Evolutionary conservation across 2,888 invertebrate genomes (phyloP), one percentile per base, ranked within the genome.

Genomic region (Pimpla rufipes): DNA sequence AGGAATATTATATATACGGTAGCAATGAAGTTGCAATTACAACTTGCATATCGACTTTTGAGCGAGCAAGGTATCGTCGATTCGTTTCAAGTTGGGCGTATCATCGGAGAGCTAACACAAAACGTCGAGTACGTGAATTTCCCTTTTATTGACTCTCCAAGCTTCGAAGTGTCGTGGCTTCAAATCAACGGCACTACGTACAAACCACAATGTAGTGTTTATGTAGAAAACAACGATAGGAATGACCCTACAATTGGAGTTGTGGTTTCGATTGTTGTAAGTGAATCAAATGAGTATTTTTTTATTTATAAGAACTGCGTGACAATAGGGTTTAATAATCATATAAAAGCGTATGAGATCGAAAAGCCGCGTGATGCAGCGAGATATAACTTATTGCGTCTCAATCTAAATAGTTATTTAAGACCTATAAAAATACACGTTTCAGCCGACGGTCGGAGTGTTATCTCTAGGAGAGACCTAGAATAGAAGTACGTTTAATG

Each of bases 361-460:
- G 64, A 11, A 45, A 64, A 42, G 37, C 64, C 64, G 8, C 8
- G 18, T 6, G 8, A 11, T 42, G n/a, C 40, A 42, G 21, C 18
- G 4, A 8, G 7, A 18, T 42, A 42, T 11, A 42, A 64, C 13
- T 18, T 64, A 21, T 16, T 64, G 21, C 42, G 21, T 16, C 13
- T 52, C 16, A n/a, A 47, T 68, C 29, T n/a, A 1, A 68, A 68
- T 7, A 16, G 29, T 29, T 50, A 68, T 35, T 47, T 50, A 16
- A 68, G 67, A 50, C 67, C 50, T 13, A 68, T 68, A 29, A 50
- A 47, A n/a, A n/a, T 50, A 42, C 67, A 68, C 50, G n/a, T 29
- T 50, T 50, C 50, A n/a, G 29, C 50, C 47, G 50, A 68, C 50
- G 67, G 50, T 23, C 67, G 67, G 6, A 29, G 29, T 37, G 67